Evolutionary conservation across 1,140 invertebrate genomes (phyloP), one percentile per base, ranked within the genome.

Genomic region (Paraescarpia echinospica): DNA sequence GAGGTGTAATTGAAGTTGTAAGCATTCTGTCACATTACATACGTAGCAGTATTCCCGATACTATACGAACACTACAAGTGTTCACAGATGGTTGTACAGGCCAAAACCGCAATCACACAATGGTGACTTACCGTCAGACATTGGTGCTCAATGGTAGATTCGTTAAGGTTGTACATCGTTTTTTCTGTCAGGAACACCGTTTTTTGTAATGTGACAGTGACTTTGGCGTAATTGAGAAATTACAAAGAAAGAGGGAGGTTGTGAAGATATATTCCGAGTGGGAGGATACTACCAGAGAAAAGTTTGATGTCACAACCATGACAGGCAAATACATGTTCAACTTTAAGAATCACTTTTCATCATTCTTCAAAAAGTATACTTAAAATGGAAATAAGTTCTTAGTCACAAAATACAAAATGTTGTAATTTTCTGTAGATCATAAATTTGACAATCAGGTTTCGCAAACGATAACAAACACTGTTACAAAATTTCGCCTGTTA

Each of bases 201-300:
- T 77, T 22, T 27, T 31, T 77, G 14, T 18, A 6, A 18, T 77
- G 12, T 77, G 59, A 77, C 59, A 12, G 59, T 18, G 59, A 77
- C 27, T 77, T 77, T 77, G 59, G 59, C 59, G 59, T 77, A 77
- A 77, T 77, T 77, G 59, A 77, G 59, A 77, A 77, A 77, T 77
- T 77, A 77, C 12, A 27, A 77, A 77, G 59, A 77, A 18, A 77
- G 59, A 77, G 59, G 59, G 59, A 77, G 59, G 18, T 22, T 77
- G 59, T 77, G 4, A 18, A 77, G 27, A 22, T 77, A 77, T 27
- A 77, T 27, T 77, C 4, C 9, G 18, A 27, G 22, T 77, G 59
- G 59, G 59, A 77, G 22, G 59, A 77, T 18, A 77, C 22, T 6
- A 77, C 22, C 22, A 77, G 18, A 77, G 9, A 31, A 18, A 12